Evolutionary conservation across 2,888 invertebrate species (phyloP).

Genomic region (Parthenolecanium corni): DNA sequence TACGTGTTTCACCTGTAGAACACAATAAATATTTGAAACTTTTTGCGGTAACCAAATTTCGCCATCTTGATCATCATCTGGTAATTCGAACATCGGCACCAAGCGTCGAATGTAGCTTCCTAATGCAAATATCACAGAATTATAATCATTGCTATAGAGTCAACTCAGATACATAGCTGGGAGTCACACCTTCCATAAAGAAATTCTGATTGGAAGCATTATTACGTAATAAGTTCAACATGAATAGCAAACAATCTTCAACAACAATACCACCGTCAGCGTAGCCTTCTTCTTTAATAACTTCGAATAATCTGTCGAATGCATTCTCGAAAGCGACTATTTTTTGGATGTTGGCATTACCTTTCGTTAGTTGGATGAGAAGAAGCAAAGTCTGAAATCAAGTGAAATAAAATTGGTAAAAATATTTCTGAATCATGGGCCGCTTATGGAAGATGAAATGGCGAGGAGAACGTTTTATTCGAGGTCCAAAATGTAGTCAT

Average conservation of each 20-base stretch:
- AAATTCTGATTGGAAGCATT: conserved; percentile 97
- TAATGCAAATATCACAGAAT: conserved; percentile 33
- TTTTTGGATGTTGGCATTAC: conserved; percentile 95
- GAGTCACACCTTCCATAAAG: conserved; percentile 73
- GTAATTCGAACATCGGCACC: conserved; percentile 73
- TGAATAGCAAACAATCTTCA: conserved; percentile 87
- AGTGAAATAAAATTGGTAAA: too few species aligned
- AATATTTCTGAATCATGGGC: neutral
- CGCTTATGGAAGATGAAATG: too few species aligned
- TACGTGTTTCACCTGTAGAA: conserved; percentile 60
- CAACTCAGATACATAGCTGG: neutral
- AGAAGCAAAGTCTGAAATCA: conserved; percentile 59
- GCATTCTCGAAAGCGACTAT: conserved; percentile 99
- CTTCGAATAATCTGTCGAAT: conserved; percentile 88
- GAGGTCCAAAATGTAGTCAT: too few species aligned
- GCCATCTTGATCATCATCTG: conserved; percentile 55
- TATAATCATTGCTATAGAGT: neutral
- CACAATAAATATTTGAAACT: conserved; percentile 84
- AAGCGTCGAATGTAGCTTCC: conserved; percentile 84
- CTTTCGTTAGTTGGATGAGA: conserved; percentile 81
- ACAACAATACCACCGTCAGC: conserved; percentile 95
- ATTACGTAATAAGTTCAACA: conserved; percentile 84
- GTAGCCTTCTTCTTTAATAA: conserved; percentile 80
- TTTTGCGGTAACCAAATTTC: conserved; percentile 85
- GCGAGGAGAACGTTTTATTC: too few species aligned